These are phyloP conservation scores for Popillia japonica DNA, from an alignment of 1,140 invertebrate species.

Conservation along the genomic window DNA sequence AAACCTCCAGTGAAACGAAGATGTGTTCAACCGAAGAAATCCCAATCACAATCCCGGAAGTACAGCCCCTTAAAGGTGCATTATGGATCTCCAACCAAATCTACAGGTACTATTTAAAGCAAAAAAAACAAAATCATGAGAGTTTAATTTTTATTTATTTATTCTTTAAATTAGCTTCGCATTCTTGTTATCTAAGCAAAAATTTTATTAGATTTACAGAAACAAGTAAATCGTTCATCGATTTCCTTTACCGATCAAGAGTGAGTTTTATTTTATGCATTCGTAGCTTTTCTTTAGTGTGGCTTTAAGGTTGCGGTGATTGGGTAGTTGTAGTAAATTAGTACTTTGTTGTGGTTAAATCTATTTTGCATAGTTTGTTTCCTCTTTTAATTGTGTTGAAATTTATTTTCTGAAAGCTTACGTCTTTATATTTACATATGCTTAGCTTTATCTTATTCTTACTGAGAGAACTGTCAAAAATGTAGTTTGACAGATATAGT, in stretches of 20 bases:
- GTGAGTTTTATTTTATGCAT: slow-evolving; percentile 32
- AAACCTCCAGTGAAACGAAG: background rate
- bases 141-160: background rate
- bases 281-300: background rate
- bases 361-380: no score
- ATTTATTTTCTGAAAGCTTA: no score
- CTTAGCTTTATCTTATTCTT: no score
- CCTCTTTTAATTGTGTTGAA: no score
- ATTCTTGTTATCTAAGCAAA: no score
- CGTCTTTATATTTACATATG: no score
- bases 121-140: background rate
- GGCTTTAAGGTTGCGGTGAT: background rate
- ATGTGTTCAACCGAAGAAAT: background rate
- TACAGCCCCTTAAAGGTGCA: slow-evolving; percentile 28
- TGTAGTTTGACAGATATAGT: no score
- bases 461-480: no score
- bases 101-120: background rate
- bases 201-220: slow-evolving; percentile 34
- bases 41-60: background rate
- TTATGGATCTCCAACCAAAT: background rate
- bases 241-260: background rate
- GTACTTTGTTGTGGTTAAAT: no score
- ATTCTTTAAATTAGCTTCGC: background rate
- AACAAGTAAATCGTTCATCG: background rate
- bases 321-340: background rate